A percentile compares a stretch with the other conserved stretches of the same genome.
Conservation (phyloP, 1,140 invertebrate species). For the Eurosta solidaginis region DNA sequence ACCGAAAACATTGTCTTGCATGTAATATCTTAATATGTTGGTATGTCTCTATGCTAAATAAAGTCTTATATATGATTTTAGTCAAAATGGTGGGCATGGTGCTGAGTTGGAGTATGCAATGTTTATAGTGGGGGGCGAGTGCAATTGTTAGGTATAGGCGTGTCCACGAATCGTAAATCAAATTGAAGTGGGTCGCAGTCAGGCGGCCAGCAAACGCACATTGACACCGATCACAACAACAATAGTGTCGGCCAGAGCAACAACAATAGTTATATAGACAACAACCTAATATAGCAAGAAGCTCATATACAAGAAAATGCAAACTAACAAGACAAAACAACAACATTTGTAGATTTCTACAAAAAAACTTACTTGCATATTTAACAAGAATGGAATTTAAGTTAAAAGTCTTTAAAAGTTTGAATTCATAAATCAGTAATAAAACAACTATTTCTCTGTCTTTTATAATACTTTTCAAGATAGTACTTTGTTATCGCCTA, state of each 20-base stretch:
- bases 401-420: background rate
- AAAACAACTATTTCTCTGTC: background rate
- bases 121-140: background rate
- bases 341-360: background rate
- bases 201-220: constrained; percentile 38
- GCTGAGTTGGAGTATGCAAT: background rate
- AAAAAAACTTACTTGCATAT: background rate
- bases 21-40: background rate
- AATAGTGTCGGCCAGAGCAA: constrained; percentile 37
- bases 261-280: constrained; percentile 27
- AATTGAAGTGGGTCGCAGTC: constrained; percentile 60
- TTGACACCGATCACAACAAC: constrained; percentile 21
- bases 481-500: too few relatives aligned
- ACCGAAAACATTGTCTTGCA: background rate
- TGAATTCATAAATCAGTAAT: background rate
- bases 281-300: background rate
- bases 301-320: constrained; percentile 1
- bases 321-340: constrained; percentile 16
- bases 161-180: constrained; percentile 59
- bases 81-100: constrained; percentile 8
- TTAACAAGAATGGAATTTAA: background rate
- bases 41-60: background rate
- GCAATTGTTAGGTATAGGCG: constrained; percentile 57
- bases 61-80: background rate
- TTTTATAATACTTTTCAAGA: too few relatives aligned